phyloP scores from a whole-genome alignment of 1,140 invertebrate species.

The Steinernema khuongi region DNA sequence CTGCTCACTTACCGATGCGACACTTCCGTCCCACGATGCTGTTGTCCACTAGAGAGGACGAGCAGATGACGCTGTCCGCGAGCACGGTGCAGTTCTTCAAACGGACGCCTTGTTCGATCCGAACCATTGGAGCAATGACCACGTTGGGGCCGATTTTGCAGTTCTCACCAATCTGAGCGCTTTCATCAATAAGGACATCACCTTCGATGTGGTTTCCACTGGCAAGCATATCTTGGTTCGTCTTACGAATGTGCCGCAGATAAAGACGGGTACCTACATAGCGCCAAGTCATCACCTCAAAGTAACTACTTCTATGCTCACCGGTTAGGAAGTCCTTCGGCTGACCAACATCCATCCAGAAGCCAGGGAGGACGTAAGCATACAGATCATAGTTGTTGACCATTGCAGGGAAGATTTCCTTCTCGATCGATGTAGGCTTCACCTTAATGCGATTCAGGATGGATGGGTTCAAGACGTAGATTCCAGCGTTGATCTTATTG shows the following conservation, averaged over 20 bases:
- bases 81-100: slow-evolving; percentile 84
- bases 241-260: not conserved
- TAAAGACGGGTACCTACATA: slow-evolving; percentile 46
- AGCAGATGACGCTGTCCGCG: slow-evolving; percentile 74
- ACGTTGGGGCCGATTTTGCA: slow-evolving; percentile 97
- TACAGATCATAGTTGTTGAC: slow-evolving; percentile 77
- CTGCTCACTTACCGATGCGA: slow-evolving; percentile 82
- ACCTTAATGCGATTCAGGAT: slow-evolving; percentile 78
- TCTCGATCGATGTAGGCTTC: slow-evolving; percentile 91
- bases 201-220: slow-evolving; percentile 65
- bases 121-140: slow-evolving; percentile 84
- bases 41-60: slow-evolving; percentile 86
- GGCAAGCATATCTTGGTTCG: slow-evolving; percentile 63
- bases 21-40: slow-evolving; percentile 95
- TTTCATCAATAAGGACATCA: slow-evolving; percentile 67
- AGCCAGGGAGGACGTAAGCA: slow-evolving; percentile 84
- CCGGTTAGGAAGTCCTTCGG: slow-evolving; percentile 94
- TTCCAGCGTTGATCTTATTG: slow-evolving; percentile 97
- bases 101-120: slow-evolving; percentile 89
- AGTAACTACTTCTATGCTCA: slow-evolving; percentile 68
- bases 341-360: slow-evolving; percentile 99
- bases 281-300: slow-evolving; percentile 71
- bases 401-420: slow-evolving; percentile 84
- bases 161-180: slow-evolving; percentile 82
- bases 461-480: slow-evolving; percentile 90